Percentiles rank a stretch among this genome's conserved stretches.
Evolutionary conservation across 2,888 invertebrate genomes (phyloP).

Genomic region (Lysandra coridon): DNA sequence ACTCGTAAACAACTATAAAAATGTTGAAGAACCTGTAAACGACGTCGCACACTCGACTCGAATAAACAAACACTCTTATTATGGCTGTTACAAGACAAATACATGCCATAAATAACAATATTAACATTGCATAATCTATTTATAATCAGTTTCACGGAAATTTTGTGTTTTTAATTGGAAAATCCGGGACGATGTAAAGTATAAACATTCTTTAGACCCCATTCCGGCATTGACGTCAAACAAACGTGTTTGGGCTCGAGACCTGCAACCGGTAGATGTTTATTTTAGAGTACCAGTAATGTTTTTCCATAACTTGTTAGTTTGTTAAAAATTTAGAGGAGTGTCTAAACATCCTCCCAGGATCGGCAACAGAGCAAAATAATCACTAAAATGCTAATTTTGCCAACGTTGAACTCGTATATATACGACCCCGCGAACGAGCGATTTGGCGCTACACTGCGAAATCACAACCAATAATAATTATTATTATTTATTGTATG

Average conservation of each 20-base stretch:
- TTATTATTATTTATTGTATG: no score
- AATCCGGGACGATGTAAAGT: not conserved
- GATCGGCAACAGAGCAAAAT: not conserved
- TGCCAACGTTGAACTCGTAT: no score
- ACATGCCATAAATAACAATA: not conserved
- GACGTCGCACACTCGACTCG: not conserved
- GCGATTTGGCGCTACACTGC: no score
- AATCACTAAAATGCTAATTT: not conserved
- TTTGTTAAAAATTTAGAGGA: not conserved
- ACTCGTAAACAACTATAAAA: not conserved
- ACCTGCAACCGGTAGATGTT: not conserved
- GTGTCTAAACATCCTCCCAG: not conserved
- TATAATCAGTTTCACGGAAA: not conserved
- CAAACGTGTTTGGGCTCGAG: not conserved
- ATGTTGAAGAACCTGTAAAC: conserved; percentile 3
- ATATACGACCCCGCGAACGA: no score
- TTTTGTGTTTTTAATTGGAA: not conserved
- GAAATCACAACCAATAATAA: no score
- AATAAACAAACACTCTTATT: conserved; percentile 3
- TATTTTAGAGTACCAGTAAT: not conserved
- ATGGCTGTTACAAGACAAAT: not conserved
- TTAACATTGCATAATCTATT: not conserved
- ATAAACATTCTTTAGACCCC: not conserved
- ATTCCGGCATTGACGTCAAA: conserved; percentile 4
- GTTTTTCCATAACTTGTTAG: not conserved